Base-by-base conservation (phyloP, 1,140 invertebrate species). In the Myzus persicae region DNA sequence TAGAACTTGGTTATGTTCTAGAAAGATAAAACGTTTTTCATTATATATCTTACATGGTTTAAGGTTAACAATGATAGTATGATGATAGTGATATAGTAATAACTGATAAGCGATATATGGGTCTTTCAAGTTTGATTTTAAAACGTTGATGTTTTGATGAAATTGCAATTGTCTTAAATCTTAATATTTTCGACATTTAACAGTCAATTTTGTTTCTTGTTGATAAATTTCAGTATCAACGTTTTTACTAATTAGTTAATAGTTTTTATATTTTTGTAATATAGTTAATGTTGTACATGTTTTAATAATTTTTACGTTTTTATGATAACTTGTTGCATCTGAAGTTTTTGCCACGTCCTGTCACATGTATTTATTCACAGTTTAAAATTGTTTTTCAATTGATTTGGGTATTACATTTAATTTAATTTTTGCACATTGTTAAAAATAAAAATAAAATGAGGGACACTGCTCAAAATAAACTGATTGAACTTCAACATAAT, bases 401-500 rank as follows among this genome's bases (percentile, higher is more conserved):
- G 5, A 76, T 76, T 76, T 18, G 36, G 36, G 20, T n/a, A 76
- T 76, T 76, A 5, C 4, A n/a, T 76, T n/a, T n/a, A n/a, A 67
- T n/a, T 76, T 18, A n/a, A 76, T 76, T 76, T n/a, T n/a, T 18
- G 11, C 14, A n/a, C 4, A 76, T 76, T 76, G 3, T n/a, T 76
- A 76, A 76, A 46, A n/a, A 36, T n/a, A 1, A n/a, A 44, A 20
- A 9, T 20, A 92, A 84, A 84, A 92, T 92, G 91, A 84, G 76
- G 26, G 44, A 82, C 36, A 18, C 51, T 31, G 51, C 91, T 54
- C 91, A 92, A 92, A 92, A 84, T 84, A 92, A 92, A 40, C 46
- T 92, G 14, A 84, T 92, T 31, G 91, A 92, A 48, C 91, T 92
- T 48, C 91, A 92, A 84, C 81, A 84, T 84, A 84, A 84, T 40